Conservation (phyloP, 2,888 invertebrate species). For the Nasonovia ribisnigri region DNA sequence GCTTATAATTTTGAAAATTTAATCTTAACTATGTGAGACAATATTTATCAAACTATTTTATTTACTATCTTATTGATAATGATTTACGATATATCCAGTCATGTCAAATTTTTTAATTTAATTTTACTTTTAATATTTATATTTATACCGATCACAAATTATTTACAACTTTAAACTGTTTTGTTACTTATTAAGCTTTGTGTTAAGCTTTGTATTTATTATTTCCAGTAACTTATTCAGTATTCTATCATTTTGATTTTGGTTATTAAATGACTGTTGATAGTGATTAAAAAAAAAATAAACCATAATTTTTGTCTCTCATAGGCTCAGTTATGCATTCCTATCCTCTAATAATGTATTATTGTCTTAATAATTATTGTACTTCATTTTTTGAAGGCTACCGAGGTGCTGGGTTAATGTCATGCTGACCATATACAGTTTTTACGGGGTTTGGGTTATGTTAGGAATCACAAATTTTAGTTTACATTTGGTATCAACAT, state of each 20-base stretch:
- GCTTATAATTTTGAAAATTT: not conserved
- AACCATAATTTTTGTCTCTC: not conserved
- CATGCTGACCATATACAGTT: not conserved
- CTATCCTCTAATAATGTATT: not conserved
- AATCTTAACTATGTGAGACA: not conserved
- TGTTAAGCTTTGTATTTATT: not conserved
- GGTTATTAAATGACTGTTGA: not conserved
- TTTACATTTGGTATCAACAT: not conserved
- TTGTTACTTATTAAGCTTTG: constrained; percentile 9
- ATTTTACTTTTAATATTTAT: not conserved
- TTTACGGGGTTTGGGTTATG: not conserved
- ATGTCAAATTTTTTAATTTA: not conserved
- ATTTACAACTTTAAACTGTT: not conserved
- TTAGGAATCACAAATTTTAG: not conserved
- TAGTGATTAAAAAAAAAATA: not conserved
- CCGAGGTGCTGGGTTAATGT: not conserved
- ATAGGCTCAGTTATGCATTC: not conserved
- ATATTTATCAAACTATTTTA: constrained; percentile 22
- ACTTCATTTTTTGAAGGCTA: not conserved
- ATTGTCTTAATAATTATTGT: not conserved
- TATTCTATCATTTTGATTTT: not conserved
- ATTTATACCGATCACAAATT: not conserved
- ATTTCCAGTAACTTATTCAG: constrained; percentile 1
- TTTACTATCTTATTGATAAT: not conserved
- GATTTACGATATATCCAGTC: not conserved